Evolutionary conservation across 2,797 vertebrate genomes (phyloP).

Genomic region (Myotis vivesi): DNA sequence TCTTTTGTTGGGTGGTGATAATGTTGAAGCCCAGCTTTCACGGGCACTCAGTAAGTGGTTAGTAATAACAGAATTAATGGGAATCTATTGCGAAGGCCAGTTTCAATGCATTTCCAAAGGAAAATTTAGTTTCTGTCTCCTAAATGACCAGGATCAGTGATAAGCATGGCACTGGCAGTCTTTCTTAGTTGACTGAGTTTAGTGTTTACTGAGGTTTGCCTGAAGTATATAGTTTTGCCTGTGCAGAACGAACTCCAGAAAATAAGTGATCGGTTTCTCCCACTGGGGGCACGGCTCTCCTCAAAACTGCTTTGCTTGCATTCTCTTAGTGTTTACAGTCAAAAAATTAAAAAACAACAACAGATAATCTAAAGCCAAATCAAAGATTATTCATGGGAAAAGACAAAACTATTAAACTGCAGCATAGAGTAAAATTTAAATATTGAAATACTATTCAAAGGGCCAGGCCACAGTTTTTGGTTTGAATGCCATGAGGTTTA

Average conservation of each 20-base stretch:
- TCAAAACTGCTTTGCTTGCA: neutral
- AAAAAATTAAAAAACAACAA: neutral
- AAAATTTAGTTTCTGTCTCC: neutral
- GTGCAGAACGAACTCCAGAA: neutral
- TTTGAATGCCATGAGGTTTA: neutral
- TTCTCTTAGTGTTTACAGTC: neutral
- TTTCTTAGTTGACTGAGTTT: neutral
- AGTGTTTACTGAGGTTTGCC: neutral
- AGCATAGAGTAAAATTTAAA: neutral
- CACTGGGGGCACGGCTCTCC: neutral
- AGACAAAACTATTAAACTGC: neutral
- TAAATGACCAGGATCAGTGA: neutral
- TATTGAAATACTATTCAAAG: neutral
- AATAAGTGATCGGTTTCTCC: neutral
- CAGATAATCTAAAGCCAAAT: constrained; percentile 9
- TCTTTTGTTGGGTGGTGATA: neutral
- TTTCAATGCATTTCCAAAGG: neutral
- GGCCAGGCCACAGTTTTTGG: neutral
- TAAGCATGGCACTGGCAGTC: neutral
- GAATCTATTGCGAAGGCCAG: neutral
- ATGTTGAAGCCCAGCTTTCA: neutral
- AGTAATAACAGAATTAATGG: neutral
- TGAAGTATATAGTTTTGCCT: no score
- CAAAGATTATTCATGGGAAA: neutral
- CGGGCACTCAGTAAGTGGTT: neutral